Conservation (phyloP, 2,888 invertebrate species). For the Yponomeuta evonymella region DNA sequence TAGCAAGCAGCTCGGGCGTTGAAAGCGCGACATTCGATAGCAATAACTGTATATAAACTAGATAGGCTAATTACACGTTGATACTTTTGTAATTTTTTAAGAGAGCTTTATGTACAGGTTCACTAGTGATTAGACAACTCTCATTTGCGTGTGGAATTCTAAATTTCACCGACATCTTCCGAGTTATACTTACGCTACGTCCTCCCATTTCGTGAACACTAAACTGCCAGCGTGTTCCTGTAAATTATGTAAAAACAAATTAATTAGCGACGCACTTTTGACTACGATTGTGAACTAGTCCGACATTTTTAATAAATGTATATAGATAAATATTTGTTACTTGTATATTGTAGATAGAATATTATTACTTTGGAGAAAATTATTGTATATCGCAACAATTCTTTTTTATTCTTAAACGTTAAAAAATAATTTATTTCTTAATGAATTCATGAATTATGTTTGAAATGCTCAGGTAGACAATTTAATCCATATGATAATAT, state of each 20-base stretch:
- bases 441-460: constrained; percentile 50
- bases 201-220: constrained; percentile 16
- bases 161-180: constrained; percentile 65
- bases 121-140: constrained; percentile 39
- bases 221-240: constrained; percentile 42
- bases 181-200: constrained; percentile 31
- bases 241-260: constrained; percentile 59
- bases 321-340: constrained; percentile 75
- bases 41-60: constrained; percentile 73
- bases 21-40: constrained; percentile 69
- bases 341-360: constrained; percentile 76
- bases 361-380: constrained; percentile 68
- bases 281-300: constrained; percentile 71
- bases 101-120: constrained; percentile 70
- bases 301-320: constrained; percentile 67
- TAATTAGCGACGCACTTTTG: constrained; percentile 43
- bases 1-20: constrained; percentile 56
- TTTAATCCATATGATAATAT: constrained; percentile 13
- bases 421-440: constrained; percentile 60
- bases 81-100: constrained; percentile 70
- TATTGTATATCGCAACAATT: constrained; percentile 63
- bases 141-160: constrained; percentile 57
- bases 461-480: constrained; percentile 56
- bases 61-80: constrained; percentile 67
- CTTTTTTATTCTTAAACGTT: constrained; percentile 57